Percentiles rank a stretch among this genome's conserved stretches.
phyloP scores from a whole-genome alignment of 2,113 vertebrate genomes.

The Myrmecobius fasciatus region DNA sequence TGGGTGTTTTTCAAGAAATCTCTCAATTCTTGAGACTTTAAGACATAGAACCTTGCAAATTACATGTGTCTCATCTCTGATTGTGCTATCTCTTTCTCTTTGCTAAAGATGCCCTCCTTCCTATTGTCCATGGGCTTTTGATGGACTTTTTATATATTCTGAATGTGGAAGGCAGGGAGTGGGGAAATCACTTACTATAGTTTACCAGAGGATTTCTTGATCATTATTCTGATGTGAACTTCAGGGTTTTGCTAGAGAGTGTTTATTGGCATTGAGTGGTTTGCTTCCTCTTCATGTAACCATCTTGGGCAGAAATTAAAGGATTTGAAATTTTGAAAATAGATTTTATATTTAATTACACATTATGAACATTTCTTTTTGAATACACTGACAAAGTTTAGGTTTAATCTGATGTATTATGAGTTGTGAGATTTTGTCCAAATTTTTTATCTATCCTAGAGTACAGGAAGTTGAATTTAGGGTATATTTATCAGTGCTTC shows the following conservation, averaged over 20 bases:
- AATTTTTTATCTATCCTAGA: neutral
- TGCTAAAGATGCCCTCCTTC: neutral
- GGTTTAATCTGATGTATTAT: neutral
- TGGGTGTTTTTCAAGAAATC: neutral
- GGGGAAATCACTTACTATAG: neutral
- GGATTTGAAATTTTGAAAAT: neutral
- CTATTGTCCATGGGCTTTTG: neutral
- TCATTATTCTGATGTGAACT: neutral
- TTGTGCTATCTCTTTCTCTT: neutral
- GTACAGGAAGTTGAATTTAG: neutral
- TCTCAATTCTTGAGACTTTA: neutral
- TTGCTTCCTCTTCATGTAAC: neutral
- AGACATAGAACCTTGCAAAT: neutral
- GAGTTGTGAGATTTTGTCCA: neutral
- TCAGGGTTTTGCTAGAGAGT: neutral
- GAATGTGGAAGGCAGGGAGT: neutral
- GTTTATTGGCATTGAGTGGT: neutral
- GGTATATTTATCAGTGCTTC: neutral
- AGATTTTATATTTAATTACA: neutral
- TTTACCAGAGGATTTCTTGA: neutral
- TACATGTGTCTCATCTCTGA: neutral
- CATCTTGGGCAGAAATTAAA: neutral
- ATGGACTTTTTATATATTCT: neutral
- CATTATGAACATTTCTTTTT: neutral
- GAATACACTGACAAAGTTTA: neutral